phyloP scores from a whole-genome alignment of 2,888 invertebrate genomes.

The Watsonalla binaria region DNA sequence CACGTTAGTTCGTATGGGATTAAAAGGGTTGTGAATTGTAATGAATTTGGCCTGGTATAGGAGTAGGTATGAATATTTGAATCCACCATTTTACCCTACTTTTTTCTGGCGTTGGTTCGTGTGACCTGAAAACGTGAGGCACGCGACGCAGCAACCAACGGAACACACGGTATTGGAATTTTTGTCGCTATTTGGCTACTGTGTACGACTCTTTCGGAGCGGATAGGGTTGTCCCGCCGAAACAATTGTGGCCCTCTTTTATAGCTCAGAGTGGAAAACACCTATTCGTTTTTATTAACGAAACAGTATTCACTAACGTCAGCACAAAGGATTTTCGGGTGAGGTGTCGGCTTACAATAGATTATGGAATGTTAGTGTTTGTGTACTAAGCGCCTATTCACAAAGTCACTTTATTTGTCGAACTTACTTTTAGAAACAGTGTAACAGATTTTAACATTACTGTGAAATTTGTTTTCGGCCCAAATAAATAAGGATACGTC shows the following conservation, averaged over 20 bases:
- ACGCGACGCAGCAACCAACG: slow-evolving; percentile 44
- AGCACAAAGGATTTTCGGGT: slow-evolving; percentile 41
- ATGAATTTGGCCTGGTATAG: slow-evolving; percentile 8
- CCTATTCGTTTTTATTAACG: slow-evolving; percentile 46
- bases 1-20: not conserved
- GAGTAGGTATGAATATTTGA: slow-evolving; percentile 47
- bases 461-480: too few species aligned
- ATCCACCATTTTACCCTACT: slow-evolving; percentile 33
- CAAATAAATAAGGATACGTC: too few species aligned
- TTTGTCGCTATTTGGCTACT: slow-evolving; percentile 41
- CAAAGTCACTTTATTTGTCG: too few species aligned
- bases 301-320: slow-evolving; percentile 30
- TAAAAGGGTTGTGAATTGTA: not conserved
- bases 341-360: slow-evolving; percentile 15
- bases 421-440: too few species aligned
- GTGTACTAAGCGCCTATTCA: too few species aligned
- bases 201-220: slow-evolving; percentile 37
- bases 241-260: slow-evolving; percentile 37
- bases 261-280: slow-evolving; percentile 35
- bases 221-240: not conserved
- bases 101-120: slow-evolving; percentile 50
- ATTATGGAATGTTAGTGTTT: not conserved
- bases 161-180: slow-evolving; percentile 52
- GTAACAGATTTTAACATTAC: too few species aligned
- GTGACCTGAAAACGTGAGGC: slow-evolving; percentile 61